phyloP scores from a whole-genome alignment of 1,140 invertebrate genomes.

The Eriocheir sinensis region DNA sequence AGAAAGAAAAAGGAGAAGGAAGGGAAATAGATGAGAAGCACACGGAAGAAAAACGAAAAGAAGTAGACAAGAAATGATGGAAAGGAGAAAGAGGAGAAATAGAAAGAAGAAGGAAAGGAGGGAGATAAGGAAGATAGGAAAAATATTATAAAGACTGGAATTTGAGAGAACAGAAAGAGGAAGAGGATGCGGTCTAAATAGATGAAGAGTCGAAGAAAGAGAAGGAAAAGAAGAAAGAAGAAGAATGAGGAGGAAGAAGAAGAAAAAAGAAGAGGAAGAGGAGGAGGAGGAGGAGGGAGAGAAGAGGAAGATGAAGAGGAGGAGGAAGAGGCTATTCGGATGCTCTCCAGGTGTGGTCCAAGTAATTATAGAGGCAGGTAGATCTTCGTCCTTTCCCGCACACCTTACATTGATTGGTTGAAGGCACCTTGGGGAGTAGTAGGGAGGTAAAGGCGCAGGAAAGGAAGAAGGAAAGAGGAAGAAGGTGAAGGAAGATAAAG shows the following conservation, averaged over 20 bases:
- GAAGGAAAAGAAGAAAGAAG: no score
- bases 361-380: slow-evolving; percentile 1
- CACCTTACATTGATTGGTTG: not conserved
- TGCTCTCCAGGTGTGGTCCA: not conserved
- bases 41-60: not conserved
- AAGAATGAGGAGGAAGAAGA: no score
- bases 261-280: not conserved
- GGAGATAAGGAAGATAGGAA: no score
- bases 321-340: not conserved
- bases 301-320: not conserved
- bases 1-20: not conserved
- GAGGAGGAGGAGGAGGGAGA: not conserved
- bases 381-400: not conserved
- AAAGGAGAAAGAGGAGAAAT: not conserved
- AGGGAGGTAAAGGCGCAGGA: not conserved
- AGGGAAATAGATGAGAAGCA: not conserved
- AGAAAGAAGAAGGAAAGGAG: not conserved
- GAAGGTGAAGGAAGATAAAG: not conserved
- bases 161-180: no score
- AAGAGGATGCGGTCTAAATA: no score
- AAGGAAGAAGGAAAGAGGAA: not conserved
- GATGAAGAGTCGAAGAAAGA: no score
- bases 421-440: not conserved
- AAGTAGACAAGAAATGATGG: no score
- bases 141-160: no score